phyloP scores from a whole-genome alignment of 2,797 vertebrate species.

The Agapornis canus region DNA sequence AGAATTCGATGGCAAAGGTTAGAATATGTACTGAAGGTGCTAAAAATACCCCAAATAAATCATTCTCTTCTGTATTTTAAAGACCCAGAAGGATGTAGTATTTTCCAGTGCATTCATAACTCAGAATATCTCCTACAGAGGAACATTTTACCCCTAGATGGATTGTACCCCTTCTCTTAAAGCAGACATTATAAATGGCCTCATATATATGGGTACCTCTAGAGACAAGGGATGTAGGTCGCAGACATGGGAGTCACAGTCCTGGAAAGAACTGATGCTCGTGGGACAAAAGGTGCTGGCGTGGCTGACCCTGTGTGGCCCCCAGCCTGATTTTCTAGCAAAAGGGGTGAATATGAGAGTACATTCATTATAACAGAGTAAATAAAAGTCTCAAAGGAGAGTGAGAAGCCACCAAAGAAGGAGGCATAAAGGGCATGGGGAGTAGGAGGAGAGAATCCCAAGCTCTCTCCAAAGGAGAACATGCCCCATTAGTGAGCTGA shows the following conservation, averaged over 20 bases:
- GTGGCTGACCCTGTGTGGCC: background rate
- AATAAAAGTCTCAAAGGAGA: background rate
- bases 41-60: background rate
- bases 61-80: background rate
- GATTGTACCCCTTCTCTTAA: background rate
- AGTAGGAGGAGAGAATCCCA: background rate
- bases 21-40: background rate
- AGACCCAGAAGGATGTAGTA: background rate
- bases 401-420: background rate
- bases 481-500: rapidly evolving
- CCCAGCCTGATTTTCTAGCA: background rate
- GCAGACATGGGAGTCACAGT: rapidly evolving
- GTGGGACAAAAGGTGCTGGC: rapidly evolving
- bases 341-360: background rate
- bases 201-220: background rate
- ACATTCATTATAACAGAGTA: background rate
- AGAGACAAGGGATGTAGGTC: rapidly evolving
- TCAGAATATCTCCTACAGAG: background rate
- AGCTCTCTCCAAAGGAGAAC: background rate
- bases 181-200: background rate
- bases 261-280: background rate
- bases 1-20: background rate
- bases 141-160: background rate
- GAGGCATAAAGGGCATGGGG: background rate
- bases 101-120: background rate